Conservation (phyloP, 2,113 vertebrate species). For the Notiomystis cincta region DNA sequence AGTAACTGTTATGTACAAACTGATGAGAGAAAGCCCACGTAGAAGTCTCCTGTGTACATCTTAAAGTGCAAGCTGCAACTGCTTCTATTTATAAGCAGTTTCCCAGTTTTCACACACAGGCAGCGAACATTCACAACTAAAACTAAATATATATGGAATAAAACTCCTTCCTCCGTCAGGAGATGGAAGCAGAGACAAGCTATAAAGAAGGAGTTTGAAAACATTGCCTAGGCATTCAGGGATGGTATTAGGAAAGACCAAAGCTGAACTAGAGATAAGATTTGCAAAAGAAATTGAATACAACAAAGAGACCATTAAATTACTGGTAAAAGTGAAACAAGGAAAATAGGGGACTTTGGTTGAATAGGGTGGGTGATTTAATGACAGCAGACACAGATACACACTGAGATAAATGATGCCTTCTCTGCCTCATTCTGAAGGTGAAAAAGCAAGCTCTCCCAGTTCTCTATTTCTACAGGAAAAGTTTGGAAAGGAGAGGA, state of each 20-base stretch:
- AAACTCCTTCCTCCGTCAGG: constrained; percentile 11
- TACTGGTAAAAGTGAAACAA: not conserved
- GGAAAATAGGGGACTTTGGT: not conserved
- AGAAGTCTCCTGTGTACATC: not conserved
- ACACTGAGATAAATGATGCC: not conserved
- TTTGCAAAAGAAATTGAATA: not conserved
- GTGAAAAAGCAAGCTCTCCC: not conserved
- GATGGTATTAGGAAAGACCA: not conserved
- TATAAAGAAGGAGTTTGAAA: not conserved
- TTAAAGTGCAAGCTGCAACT: not conserved
- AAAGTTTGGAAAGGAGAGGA: not conserved
- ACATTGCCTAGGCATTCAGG: not conserved
- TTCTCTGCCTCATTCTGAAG: not conserved
- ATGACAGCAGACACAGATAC: not conserved
- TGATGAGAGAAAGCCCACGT: not conserved
- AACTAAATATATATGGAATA: not conserved
- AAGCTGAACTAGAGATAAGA: not conserved
- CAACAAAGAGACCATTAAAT: not conserved
- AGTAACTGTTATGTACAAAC: not conserved
- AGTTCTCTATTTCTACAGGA: not conserved
- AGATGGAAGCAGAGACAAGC: constrained; percentile 31
- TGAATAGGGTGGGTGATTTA: not conserved
- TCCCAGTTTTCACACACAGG: not conserved
- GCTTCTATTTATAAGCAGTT: not conserved
- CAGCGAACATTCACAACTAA: not conserved